These are phyloP conservation scores for Parnassius apollo DNA, from an alignment of 2,888 invertebrate species.

Conservation along the genomic window DNA sequence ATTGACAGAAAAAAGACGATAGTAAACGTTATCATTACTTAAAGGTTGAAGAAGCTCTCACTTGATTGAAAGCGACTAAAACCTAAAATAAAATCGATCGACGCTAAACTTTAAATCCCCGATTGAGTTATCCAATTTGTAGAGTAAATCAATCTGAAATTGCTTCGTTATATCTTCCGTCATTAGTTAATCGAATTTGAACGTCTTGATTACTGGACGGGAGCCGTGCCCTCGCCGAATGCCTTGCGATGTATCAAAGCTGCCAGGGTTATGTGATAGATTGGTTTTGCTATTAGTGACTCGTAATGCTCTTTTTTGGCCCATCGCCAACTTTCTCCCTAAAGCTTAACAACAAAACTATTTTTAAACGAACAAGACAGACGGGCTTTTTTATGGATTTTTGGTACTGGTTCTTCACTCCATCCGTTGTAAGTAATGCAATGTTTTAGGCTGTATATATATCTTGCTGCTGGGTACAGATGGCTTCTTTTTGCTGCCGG, in stretches of 20 bases:
- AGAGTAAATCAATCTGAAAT: constrained; percentile 16
- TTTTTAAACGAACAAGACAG: constrained; percentile 5
- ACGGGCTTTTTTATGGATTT: constrained; percentile 5
- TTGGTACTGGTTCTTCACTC: not conserved
- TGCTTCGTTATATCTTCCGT: constrained; percentile 5
- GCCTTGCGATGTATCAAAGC: constrained; percentile 2
- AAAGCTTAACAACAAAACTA: constrained; percentile 2
- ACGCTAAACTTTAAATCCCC: constrained; percentile 1
- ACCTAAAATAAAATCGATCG: not conserved
- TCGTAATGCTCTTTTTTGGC: constrained; percentile 17
- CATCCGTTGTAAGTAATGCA: too few species aligned
- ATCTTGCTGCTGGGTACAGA: too few species aligned
- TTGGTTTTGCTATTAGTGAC: constrained; percentile 13
- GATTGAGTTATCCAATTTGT: constrained; percentile 14
- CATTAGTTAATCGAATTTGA: constrained; percentile 18
- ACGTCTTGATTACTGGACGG: constrained; percentile 6
- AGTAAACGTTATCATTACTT: too few species aligned
- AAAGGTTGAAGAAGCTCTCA: too few species aligned
- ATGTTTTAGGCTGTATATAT: too few species aligned
- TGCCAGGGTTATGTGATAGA: constrained; percentile 16
- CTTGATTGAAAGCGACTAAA: not conserved
- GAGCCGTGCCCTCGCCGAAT: not conserved
- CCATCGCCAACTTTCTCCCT: constrained; percentile 3
- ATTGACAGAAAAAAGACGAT: too few species aligned
- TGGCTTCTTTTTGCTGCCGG: too few species aligned